Conservation (phyloP, 2,888 invertebrate species). For the Pogonocherus hispidulus region DNA sequence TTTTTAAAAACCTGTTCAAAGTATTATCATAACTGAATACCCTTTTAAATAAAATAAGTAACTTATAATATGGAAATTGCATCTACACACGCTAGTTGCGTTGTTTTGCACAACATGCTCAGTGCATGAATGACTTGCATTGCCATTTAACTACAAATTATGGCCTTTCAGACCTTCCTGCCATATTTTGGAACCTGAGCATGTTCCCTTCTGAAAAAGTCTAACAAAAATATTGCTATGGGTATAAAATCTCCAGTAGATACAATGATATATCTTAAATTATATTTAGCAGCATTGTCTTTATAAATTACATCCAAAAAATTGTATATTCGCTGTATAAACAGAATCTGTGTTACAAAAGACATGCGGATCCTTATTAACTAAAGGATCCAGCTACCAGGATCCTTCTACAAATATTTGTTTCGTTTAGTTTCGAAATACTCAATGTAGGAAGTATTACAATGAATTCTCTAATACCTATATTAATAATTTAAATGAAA, state of each 20-base stretch:
- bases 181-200: background rate
- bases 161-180: background rate
- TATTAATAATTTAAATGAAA: no score
- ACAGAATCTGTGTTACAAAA: no score
- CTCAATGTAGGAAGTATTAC: no score
- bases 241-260: background rate
- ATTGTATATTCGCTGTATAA: no score
- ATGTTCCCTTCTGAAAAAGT: background rate
- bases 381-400: no score
- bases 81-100: background rate
- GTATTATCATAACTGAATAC: constrained; percentile 2
- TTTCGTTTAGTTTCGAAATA: no score
- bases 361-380: no score
- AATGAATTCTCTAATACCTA: no score
- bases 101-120: background rate
- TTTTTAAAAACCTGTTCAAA: background rate
- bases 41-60: constrained; percentile 4
- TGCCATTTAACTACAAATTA: background rate
- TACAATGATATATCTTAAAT: no score
- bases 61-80: background rate
- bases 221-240: background rate
- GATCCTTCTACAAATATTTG: no score
- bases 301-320: no score
- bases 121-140: background rate
- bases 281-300: no score